These are phyloP conservation scores for Vidua chalybeata DNA, from an alignment of 2,113 vertebrate genomes.

Conservation along the genomic window DNA sequence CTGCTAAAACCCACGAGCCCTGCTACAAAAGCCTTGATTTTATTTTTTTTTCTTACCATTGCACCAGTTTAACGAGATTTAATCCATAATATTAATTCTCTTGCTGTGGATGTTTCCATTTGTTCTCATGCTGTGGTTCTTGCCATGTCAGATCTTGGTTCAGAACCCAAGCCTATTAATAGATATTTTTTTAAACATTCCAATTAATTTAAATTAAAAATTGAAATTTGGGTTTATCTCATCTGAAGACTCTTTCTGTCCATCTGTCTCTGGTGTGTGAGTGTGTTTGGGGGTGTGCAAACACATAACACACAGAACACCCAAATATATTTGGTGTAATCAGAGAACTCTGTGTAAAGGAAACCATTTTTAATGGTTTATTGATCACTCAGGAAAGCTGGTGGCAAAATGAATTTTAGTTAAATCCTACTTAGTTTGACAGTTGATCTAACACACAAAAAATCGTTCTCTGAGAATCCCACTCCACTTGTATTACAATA, in stretches of 20 bases:
- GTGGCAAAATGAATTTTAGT: background rate
- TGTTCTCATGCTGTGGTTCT: background rate
- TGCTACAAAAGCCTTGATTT: background rate
- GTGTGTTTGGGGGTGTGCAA: background rate
- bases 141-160: background rate
- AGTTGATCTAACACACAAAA: background rate
- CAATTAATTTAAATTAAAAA: background rate
- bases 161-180: background rate
- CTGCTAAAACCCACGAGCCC: background rate
- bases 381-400: background rate
- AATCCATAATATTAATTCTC: background rate
- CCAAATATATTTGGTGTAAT: background rate
- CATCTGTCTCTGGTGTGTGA: background rate
- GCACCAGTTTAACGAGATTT: background rate
- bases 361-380: background rate
- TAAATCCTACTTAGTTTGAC: background rate
- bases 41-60: background rate
- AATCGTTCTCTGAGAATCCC: background rate
- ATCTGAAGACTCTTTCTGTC: background rate
- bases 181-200: background rate
- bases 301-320: background rate
- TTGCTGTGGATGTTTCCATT: background rate
- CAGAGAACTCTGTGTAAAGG: background rate
- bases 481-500: background rate
- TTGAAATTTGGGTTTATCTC: background rate